Conservation (phyloP, 2,113 vertebrate species). For the Myodes glareolus region DNA sequence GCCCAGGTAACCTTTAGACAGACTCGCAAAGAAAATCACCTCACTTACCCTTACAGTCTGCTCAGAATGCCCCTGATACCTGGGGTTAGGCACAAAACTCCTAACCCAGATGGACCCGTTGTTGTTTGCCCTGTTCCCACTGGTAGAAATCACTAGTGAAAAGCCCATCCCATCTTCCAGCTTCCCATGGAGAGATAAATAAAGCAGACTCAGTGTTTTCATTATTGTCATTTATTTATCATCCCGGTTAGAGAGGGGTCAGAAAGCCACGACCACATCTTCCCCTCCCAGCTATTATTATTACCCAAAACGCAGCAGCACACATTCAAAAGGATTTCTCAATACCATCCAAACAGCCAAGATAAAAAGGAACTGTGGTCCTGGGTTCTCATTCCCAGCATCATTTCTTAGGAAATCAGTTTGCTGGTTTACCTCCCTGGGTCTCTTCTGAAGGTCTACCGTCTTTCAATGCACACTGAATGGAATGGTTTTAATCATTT, state of each 20-base stretch:
- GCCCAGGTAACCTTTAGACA: not conserved
- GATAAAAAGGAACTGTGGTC: not conserved
- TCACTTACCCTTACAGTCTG: not conserved
- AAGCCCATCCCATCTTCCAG: not conserved
- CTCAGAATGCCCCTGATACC: not conserved
- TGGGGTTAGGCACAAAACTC: not conserved
- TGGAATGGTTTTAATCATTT: constrained; percentile 2
- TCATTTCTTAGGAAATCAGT: not conserved
- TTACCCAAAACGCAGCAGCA: not conserved
- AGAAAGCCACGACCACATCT: constrained; percentile 47
- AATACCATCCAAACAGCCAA: not conserved
- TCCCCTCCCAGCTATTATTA: constrained; percentile 44
- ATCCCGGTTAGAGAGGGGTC: constrained; percentile 7
- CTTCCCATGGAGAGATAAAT: constrained; percentile 55
- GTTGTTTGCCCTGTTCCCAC: constrained; percentile 3
- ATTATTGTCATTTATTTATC: constrained; percentile 60
- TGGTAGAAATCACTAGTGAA: constrained; percentile 12
- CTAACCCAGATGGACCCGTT: not conserved
- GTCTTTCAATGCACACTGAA: not conserved
- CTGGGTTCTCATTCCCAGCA: not conserved
- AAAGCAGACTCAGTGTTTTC: constrained; percentile 22
- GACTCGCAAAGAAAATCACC: not conserved
- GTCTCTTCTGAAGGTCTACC: not conserved
- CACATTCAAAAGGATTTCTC: constrained; percentile 34
- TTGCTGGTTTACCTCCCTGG: not conserved